Evolutionary conservation across 1,140 invertebrate genomes (phyloP), one percentile per base, ranked within the genome.

Genomic region (Papilio dardanus): DNA sequence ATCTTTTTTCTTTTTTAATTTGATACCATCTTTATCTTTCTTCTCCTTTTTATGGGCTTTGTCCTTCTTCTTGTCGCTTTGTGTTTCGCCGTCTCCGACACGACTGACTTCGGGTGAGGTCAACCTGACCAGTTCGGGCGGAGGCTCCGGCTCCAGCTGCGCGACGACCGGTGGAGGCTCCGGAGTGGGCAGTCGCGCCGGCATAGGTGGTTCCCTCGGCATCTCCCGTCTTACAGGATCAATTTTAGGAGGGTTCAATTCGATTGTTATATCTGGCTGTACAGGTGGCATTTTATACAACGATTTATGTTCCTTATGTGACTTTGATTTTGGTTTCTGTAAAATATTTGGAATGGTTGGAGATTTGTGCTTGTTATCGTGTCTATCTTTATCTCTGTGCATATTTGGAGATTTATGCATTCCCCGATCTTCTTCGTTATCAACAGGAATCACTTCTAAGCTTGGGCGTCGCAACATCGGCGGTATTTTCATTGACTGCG

Each of bases 1-100:
- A 74, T 97, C 96, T 81, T 97, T 97, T 83, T 97, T 97, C 87
- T 96, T 96, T 83, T 96, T 97, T 4, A 96, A 92, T 87, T 95
- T 95, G 6, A 90, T 81, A 30, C 95, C 94, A 54, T 95, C 95
- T 83, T 96, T 96, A 37, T 96, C 94, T 83, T 96, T 96, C 80
- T 96, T 96, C 75, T 96, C 96, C 68, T 96, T 95, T 88, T 96
- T 96, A 82, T 95, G 95, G 71, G 96, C 95, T 81, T 96, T 96
- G 40, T 95, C 93, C 81, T 96, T 96, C 87, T 95, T 94, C 81
- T 94, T 94, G 77, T 95, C 95, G n/a, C n/a, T n/a, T 37, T 79
- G 81, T 76, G 91, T 94, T 77, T 95, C 94, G 77, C 93, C 92
- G 31, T 94, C 93, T 77, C 90, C 89, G 80, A 93, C 93, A 68